These are phyloP conservation scores for Rhipidura dahli DNA, from an alignment of 2,113 vertebrate species.

Conservation along the genomic window DNA sequence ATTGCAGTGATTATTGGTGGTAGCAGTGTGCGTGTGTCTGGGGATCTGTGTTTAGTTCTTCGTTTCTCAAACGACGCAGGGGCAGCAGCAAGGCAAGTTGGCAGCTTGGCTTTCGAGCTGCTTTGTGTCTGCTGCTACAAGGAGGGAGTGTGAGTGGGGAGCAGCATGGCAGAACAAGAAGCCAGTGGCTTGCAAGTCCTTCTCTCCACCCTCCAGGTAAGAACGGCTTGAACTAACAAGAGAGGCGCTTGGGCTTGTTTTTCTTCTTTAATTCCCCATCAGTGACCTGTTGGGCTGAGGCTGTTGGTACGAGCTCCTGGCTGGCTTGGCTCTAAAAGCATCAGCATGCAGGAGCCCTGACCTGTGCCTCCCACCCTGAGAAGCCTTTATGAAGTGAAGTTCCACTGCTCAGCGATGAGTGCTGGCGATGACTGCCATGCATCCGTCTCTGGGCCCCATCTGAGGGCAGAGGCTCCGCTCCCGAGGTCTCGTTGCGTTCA, in stretches of 20 bases:
- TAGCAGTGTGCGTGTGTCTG: constrained; percentile 63
- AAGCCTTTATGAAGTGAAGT: constrained; percentile 8
- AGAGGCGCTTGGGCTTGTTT: neutral
- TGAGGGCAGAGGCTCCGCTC: neutral
- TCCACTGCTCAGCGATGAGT: neutral
- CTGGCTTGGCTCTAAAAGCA: neutral
- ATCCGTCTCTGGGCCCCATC: neutral
- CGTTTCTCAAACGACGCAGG: constrained; percentile 51
- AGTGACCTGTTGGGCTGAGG: neutral
- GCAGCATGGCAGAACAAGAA: constrained; percentile 81
- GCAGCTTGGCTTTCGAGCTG: constrained; percentile 48
- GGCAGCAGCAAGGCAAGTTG: constrained; percentile 63
- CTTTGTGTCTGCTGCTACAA: constrained; percentile 48
- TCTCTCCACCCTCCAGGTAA: constrained; percentile 89
- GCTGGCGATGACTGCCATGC: neutral
- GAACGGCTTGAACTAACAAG: constrained; percentile 40
- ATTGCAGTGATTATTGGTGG: constrained; percentile 67
- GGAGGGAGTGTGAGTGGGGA: constrained; percentile 57
- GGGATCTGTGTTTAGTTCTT: constrained; percentile 63
- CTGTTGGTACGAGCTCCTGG: neutral
- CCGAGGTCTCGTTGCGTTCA: neutral
- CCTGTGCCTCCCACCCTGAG: constrained; percentile 9
- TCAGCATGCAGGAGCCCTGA: neutral
- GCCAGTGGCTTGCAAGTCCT: constrained; percentile 87
- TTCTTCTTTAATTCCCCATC: neutral